Evolutionary conservation across 2,113 vertebrate genomes (phyloP).

Genomic region (Onychostoma macrolepis): DNA sequence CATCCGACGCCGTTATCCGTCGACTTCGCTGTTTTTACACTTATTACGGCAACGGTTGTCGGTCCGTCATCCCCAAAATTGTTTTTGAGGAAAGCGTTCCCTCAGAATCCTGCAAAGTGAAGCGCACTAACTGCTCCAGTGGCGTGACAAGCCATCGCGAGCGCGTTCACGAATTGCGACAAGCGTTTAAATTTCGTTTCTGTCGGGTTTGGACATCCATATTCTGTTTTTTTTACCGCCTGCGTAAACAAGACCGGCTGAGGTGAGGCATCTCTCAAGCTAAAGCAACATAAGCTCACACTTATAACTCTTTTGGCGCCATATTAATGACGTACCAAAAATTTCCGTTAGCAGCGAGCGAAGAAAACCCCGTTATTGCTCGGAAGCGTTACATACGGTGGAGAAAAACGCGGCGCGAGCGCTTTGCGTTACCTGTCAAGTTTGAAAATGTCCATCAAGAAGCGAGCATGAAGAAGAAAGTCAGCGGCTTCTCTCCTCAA

Average conservation of each 20-base stretch:
- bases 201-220: not conserved
- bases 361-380: constrained; percentile 58
- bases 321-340: constrained; percentile 99
- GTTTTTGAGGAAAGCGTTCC: not conserved
- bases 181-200: constrained; percentile 61
- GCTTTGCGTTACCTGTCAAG: constrained; percentile 64
- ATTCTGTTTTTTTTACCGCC: not conserved
- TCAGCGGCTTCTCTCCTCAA: constrained; percentile 50
- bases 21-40: constrained; percentile 43
- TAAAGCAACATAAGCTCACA: constrained; percentile 75
- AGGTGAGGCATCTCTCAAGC: constrained; percentile 65
- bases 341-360: constrained; percentile 84
- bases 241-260: not conserved
- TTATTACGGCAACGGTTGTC: constrained; percentile 34
- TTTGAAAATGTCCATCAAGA: constrained; percentile 50
- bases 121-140: not conserved
- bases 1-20: constrained; percentile 38
- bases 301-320: constrained; percentile 96
- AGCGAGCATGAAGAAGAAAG: constrained; percentile 59
- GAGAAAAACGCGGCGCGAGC: not conserved
- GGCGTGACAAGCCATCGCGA: constrained; percentile 36
- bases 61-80: constrained; percentile 20
- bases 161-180: no score
- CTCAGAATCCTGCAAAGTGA: constrained; percentile 25
- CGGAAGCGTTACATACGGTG: not conserved